phyloP scores from a whole-genome alignment of 2,113 vertebrate species.

The Myxocyprinus asiaticus region DNA sequence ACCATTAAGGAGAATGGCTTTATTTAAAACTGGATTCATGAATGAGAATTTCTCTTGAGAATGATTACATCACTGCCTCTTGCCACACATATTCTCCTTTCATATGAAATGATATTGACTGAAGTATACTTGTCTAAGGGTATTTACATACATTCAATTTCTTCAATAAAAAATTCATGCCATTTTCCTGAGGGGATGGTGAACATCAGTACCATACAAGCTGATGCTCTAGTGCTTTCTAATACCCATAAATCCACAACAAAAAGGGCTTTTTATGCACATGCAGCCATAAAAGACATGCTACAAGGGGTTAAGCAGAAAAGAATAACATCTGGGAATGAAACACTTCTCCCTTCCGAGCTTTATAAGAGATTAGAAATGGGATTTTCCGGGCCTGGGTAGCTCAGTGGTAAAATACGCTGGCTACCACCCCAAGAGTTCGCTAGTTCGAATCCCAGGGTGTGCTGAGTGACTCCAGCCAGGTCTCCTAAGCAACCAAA shows the following conservation, averaged over 20 bases:
- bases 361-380: slow-evolving; percentile 28
- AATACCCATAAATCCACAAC: neutral
- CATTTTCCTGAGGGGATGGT: neutral
- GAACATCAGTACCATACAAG: neutral
- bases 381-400: too few species aligned
- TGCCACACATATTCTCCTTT: neutral
- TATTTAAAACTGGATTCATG: neutral
- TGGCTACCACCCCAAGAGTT: too few species aligned
- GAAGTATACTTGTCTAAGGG: neutral
- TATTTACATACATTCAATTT: neutral
- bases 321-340: neutral
- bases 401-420: too few species aligned
- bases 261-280: neutral
- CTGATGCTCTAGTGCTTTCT: neutral
- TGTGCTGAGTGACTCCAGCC: too few species aligned
- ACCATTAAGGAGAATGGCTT: slow-evolving; percentile 2
- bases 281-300: neutral
- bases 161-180: slow-evolving; percentile 1
- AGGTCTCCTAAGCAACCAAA: too few species aligned
- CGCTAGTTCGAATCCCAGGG: too few species aligned
- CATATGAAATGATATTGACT: slow-evolving; percentile 7
- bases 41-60: neutral
- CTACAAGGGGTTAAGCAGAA: slow-evolving; percentile 4
- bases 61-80: slow-evolving; percentile 4
- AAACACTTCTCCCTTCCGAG: neutral